A percentile compares a stretch with the other conserved stretches of the same genome.
Evolutionary conservation across 2,113 vertebrate genomes (phyloP).

Genomic region (Brachirus orientalis): DNA sequence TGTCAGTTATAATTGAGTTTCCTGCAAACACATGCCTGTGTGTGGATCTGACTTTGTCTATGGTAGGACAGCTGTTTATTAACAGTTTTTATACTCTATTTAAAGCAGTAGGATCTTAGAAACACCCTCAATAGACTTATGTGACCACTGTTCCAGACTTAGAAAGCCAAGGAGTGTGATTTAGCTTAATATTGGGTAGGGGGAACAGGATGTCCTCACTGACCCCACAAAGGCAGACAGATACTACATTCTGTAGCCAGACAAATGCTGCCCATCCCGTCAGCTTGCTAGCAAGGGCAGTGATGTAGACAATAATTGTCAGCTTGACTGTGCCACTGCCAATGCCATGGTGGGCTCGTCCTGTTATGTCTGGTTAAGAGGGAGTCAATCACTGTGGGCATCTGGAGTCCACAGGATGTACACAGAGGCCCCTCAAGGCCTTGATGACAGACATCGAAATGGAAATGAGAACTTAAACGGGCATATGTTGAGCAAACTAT

Average conservation of each 20-base stretch:
- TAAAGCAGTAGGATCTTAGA: neutral
- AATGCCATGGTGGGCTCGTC: slow-evolving; percentile 58
- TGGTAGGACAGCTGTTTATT: slow-evolving; percentile 2
- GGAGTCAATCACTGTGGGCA: slow-evolving; percentile 36
- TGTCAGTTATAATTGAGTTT: slow-evolving; percentile 55
- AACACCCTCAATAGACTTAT: no score
- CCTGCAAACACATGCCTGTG: slow-evolving; percentile 40
- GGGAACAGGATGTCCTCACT: slow-evolving; percentile 39
- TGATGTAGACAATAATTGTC: slow-evolving; percentile 77
- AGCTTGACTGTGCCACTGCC: slow-evolving; percentile 62
- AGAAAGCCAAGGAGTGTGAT: neutral
- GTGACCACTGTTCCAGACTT: neutral
- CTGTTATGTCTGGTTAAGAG: slow-evolving; percentile 54
- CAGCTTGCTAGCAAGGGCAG: slow-evolving; percentile 77
- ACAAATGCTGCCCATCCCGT: slow-evolving; percentile 68
- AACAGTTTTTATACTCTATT: neutral
- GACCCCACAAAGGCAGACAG: slow-evolving; percentile 41
- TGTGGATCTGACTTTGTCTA: slow-evolving; percentile 3
- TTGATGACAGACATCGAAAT: neutral
- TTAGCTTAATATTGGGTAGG: neutral
- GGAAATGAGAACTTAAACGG: neutral
- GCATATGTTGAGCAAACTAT: neutral
- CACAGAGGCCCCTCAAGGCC: neutral
- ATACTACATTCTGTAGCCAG: slow-evolving; percentile 41
- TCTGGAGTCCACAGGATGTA: slow-evolving; percentile 21